Evolutionary conservation across 2,888 invertebrate species (phyloP).

Genomic region (Bombylius major): DNA sequence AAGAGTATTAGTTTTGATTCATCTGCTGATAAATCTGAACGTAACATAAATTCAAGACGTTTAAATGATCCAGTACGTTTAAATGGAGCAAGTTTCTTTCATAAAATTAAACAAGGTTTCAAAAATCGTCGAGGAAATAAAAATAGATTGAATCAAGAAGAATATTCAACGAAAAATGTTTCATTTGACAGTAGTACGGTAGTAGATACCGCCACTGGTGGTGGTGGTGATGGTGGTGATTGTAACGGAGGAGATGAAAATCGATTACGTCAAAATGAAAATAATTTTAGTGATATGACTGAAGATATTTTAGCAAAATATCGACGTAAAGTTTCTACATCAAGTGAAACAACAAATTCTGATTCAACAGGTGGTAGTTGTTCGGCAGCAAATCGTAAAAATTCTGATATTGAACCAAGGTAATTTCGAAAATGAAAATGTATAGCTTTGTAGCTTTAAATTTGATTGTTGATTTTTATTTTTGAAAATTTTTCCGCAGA

Average conservation of each 20-base stretch:
- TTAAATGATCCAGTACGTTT: slow-evolving; percentile 17
- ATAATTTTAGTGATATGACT: slow-evolving; percentile 50
- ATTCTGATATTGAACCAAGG: slow-evolving; percentile 33
- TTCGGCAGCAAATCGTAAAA: slow-evolving; percentile 18
- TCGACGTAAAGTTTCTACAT: slow-evolving; percentile 50
- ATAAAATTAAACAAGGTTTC: slow-evolving; percentile 57
- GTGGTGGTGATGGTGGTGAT: slow-evolving; percentile 5
- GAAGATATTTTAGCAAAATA: slow-evolving; percentile 95
- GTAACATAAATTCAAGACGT: slow-evolving; percentile 37
- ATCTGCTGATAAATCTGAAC: slow-evolving; percentile 66
- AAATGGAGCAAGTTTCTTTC: slow-evolving; percentile 53
- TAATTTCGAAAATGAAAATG: slow-evolving; percentile 21
- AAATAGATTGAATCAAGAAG: slow-evolving; percentile 15
- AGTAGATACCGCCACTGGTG: not conserved
- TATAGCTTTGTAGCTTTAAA: not conserved
- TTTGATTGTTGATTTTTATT: not conserved
- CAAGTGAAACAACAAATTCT: slow-evolving; percentile 40
- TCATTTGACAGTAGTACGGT: slow-evolving; percentile 24
- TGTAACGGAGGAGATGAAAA: slow-evolving; percentile 2
- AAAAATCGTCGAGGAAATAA: slow-evolving; percentile 48
- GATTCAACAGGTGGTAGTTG: slow-evolving; percentile 32
- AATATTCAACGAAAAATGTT: slow-evolving; percentile 23
- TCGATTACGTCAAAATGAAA: slow-evolving; percentile 4
- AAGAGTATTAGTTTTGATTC: slow-evolving; percentile 88
- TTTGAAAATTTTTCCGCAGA: slow-evolving; percentile 12